Evolutionary conservation across 2,888 invertebrate species (phyloP).

Genomic region (Drosophila melanosoma): DNA sequence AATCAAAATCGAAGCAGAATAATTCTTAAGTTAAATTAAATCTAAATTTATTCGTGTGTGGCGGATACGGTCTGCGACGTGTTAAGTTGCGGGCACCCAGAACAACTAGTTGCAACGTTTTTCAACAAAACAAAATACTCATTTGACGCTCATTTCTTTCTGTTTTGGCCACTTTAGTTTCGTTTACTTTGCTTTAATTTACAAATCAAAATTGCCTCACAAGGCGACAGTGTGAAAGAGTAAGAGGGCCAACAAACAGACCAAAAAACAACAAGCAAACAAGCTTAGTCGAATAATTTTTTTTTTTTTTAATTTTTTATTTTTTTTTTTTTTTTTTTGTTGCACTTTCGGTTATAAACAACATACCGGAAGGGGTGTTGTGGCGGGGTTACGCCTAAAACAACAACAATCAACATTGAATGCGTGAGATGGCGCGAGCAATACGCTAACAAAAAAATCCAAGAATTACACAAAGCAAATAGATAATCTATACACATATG

Average conservation of each 20-base stretch:
- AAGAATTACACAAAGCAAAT: conserved; percentile 40
- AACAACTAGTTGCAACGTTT: background rate
- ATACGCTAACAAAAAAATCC: conserved; percentile 13
- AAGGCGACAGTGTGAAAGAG: background rate
- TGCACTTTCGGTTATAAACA: conserved; percentile 4
- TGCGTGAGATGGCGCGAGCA: conserved; percentile 42
- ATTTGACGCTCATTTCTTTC: conserved; percentile 30
- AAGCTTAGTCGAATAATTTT: conserved; percentile 11
- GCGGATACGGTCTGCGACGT: background rate
- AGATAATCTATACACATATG: background rate
- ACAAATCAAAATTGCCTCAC: conserved; percentile 30
- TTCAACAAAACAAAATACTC: conserved; percentile 7
- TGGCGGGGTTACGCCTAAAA: conserved; percentile 4
- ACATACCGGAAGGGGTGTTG: conserved; percentile 7
- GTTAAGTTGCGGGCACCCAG: conserved; percentile 3
- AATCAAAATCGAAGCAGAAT: conserved; percentile 51
- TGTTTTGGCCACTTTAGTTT: conserved; percentile 25
- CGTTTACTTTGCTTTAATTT: conserved; percentile 11
- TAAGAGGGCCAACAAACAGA: conserved; percentile 30
- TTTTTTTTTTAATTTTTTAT: background rate
- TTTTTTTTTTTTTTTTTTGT: background rate
- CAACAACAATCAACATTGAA: conserved; percentile 12
- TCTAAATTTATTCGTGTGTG: conserved; percentile 26
- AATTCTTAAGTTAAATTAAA: conserved; percentile 51
- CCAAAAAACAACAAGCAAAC: conserved; percentile 9